phyloP scores from a whole-genome alignment of 1,140 invertebrate genomes.

The Dryas iulia region DNA sequence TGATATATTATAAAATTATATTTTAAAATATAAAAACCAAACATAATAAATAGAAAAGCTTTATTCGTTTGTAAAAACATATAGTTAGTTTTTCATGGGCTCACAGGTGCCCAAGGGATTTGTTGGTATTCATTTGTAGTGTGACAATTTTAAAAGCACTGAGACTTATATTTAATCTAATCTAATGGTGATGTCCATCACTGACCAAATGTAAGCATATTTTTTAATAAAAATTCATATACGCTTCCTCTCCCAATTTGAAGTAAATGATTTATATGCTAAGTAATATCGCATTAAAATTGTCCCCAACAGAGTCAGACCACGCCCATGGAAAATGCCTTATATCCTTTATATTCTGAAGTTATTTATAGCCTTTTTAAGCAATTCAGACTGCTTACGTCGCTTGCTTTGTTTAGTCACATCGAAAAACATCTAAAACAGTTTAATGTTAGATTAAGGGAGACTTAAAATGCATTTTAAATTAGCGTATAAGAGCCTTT shows the following conservation, averaged over 20 bases:
- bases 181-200: too few relatives aligned
- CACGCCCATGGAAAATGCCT: slow-evolving; percentile 43
- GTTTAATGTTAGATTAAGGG: background rate
- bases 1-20: too few relatives aligned
- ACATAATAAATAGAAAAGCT: too few relatives aligned
- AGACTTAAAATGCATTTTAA: background rate
- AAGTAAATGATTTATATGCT: slow-evolving; percentile 39
- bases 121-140: too few relatives aligned
- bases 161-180: too few relatives aligned
- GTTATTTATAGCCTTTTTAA: slow-evolving; percentile 41
- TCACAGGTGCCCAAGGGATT: too few relatives aligned
- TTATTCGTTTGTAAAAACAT: too few relatives aligned
- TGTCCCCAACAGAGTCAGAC: slow-evolving; percentile 49
- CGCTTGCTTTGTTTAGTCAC: slow-evolving; percentile 20
- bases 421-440: slow-evolving; percentile 8
- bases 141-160: too few relatives aligned
- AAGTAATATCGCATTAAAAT: slow-evolving; percentile 57
- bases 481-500: background rate
- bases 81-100: too few relatives aligned
- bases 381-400: slow-evolving; percentile 23
- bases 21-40: too few relatives aligned
- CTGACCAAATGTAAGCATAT: too few relatives aligned
- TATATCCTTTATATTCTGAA: slow-evolving; percentile 41
- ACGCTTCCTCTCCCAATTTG: slow-evolving; percentile 26
- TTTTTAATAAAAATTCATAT: background rate